phyloP scores from a whole-genome alignment of 1,140 invertebrate genomes.

The Drosophila oshimai region DNA sequence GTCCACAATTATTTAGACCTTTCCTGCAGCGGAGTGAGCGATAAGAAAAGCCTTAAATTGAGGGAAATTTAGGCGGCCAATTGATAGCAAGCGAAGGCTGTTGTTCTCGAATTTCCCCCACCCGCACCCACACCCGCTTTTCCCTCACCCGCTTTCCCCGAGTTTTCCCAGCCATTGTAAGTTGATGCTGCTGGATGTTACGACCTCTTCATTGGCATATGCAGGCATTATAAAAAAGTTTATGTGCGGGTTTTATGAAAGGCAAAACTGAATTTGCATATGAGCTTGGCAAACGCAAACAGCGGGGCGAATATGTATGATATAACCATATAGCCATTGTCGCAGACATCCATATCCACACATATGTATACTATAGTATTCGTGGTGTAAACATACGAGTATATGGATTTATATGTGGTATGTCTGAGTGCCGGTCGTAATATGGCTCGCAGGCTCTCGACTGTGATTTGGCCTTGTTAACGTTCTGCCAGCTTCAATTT shows the following conservation, averaged over 20 bases:
- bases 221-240: conserved; percentile 53
- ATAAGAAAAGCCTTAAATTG: conserved; percentile 10
- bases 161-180: neutral
- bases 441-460: conserved; percentile 2
- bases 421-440: neutral
- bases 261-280: conserved; percentile 59
- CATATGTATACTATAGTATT: neutral
- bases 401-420: neutral
- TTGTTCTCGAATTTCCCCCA: neutral
- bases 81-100: neutral
- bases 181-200: neutral
- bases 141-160: no score
- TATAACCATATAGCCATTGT: conserved; percentile 31
- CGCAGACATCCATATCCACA: neutral
- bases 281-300: conserved; percentile 34
- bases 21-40: neutral
- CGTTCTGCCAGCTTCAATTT: conserved; percentile 51
- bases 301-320: conserved; percentile 1
- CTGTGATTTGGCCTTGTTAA: conserved; percentile 49
- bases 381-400: neutral
- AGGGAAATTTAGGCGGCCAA: neutral
- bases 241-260: conserved; percentile 60
- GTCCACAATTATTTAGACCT: no score
- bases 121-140: no score
- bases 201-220: conserved; percentile 48